Evolutionary conservation across 2,888 invertebrate genomes (phyloP).

Genomic region (Molanna angustata): DNA sequence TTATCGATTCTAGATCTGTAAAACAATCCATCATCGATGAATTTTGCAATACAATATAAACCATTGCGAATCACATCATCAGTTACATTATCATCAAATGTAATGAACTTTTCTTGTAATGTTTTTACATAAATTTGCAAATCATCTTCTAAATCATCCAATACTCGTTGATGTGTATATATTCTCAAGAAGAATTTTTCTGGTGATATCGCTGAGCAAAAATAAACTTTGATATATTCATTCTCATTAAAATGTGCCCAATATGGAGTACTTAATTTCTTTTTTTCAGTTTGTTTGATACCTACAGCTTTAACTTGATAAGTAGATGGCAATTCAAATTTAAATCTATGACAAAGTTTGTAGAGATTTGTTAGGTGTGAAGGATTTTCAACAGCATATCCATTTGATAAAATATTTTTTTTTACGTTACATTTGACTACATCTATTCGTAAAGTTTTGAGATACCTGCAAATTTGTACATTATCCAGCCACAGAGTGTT

Average conservation of each 20-base stretch:
- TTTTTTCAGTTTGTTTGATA: slow-evolving; percentile 8
- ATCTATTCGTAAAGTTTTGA: slow-evolving; percentile 48
- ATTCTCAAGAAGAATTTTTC: slow-evolving; percentile 52
- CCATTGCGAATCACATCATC: slow-evolving; percentile 39
- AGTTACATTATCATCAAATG: slow-evolving; percentile 8
- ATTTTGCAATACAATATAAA: slow-evolving; percentile 52
- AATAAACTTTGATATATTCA: slow-evolving; percentile 44
- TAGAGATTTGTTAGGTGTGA: slow-evolving; percentile 51
- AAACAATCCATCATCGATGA: slow-evolving; percentile 45
- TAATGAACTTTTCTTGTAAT: slow-evolving; percentile 25
- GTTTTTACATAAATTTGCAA: slow-evolving; percentile 41
- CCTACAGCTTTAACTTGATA: not conserved
- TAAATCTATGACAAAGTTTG: slow-evolving; percentile 44
- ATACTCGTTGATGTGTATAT: slow-evolving; percentile 47
- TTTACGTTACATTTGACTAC: slow-evolving; percentile 57
- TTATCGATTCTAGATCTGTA: slow-evolving; percentile 50
- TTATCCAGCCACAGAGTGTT: slow-evolving; percentile 64
- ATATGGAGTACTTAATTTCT: slow-evolving; percentile 35
- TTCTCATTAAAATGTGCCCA: slow-evolving; percentile 55
- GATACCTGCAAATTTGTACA: slow-evolving; percentile 55
- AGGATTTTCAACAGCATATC: slow-evolving; percentile 46
- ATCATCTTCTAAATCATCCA: slow-evolving; percentile 43
- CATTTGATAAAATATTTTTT: slow-evolving; percentile 47
- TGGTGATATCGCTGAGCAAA: slow-evolving; percentile 47
- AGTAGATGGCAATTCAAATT: slow-evolving; percentile 12